phyloP scores from a whole-genome alignment of 2,113 vertebrate species.

The Anarrhichthys ocellatus region DNA sequence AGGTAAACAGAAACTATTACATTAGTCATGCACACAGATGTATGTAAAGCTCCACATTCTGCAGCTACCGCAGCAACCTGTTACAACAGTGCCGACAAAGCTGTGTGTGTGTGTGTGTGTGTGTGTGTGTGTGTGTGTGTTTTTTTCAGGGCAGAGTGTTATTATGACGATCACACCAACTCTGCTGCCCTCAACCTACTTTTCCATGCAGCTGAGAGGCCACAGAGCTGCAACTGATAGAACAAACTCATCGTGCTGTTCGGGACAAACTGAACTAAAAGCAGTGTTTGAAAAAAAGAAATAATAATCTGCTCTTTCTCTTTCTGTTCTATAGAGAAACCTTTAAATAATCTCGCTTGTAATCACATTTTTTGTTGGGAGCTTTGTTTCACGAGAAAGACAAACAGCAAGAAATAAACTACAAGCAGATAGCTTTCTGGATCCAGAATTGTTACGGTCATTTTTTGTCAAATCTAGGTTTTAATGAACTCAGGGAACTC shows the following conservation, averaged over 20 bases:
- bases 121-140: not conserved
- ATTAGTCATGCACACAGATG: conserved; percentile 11
- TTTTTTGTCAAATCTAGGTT: not conserved
- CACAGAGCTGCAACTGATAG: conserved; percentile 14
- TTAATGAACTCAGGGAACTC: not conserved
- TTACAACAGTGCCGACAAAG: conserved; percentile 23
- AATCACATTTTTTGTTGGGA: not conserved
- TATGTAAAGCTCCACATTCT: conserved; percentile 2
- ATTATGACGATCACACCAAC: conserved; percentile 22
- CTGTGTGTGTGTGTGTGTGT: not conserved
- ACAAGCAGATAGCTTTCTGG: too few relatives aligned
- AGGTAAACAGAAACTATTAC: conserved; percentile 39
- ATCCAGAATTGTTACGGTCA: not conserved
- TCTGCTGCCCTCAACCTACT: conserved; percentile 35
- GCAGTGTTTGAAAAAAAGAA: not conserved
- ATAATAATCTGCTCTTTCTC: not conserved
- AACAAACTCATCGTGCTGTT: conserved; percentile 14
- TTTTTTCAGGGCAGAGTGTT: conserved; percentile 11
- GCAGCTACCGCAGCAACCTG: conserved; percentile 21
- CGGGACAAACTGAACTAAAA: conserved; percentile 7
- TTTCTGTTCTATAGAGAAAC: not conserved
- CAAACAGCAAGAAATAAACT: too few relatives aligned
- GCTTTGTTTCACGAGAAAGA: not conserved
- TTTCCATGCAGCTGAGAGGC: conserved; percentile 20
- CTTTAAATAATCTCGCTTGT: not conserved